Base-by-base conservation (phyloP, 2,113 vertebrate species). In the Strix aluco region DNA sequence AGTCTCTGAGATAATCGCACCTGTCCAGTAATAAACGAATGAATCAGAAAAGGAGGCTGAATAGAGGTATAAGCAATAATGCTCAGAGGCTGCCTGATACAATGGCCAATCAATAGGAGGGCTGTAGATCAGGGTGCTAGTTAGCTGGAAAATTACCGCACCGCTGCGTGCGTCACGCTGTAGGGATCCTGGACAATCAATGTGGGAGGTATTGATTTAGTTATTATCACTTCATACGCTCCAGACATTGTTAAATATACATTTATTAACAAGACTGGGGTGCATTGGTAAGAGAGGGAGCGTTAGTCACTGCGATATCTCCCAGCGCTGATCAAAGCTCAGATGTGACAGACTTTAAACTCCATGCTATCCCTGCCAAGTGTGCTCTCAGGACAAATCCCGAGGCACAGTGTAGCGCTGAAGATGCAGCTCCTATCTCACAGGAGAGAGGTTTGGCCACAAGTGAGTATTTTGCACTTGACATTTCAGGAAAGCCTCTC, bases 171-270 rank as follows among this genome's bases (percentile, higher is more conserved):
- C 94, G 96, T 97, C 97, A 98, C 93, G 96, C 97, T 98, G 98
- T 95, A 97, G 97, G 98, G 96, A 97, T 97, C 96, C 97, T 98
- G 98, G 95, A 97, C 97, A 98, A 98, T 98, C 97, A 98, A 98
- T 98, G 97, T 96, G 92, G 95, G 95, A 94, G 95, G 95, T 98
- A 98, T 97, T 97, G 97, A 98, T 98, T 98, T 97, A 97, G 97
- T 97, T 98, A 98, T 98, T 97, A 98, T 98, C 97, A 97, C 97
- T 97, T 98, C 97, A 98, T 98, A 97, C 70, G 97, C 97, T 97
- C 95, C 96, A 98, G 96, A 98, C 97, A 98, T 97, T 97, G 97
- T 98, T 98, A 98, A 98, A 98, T 96, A 97, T 97, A 98, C 97
- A 98, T 98, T 98, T 98, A 98, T 98, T 97, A 97, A 97, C 92